A percentile compares a stretch with the other conserved stretches of the same genome.
Conservation (phyloP, 2,888 invertebrate species). For the Cenopis cana region DNA sequence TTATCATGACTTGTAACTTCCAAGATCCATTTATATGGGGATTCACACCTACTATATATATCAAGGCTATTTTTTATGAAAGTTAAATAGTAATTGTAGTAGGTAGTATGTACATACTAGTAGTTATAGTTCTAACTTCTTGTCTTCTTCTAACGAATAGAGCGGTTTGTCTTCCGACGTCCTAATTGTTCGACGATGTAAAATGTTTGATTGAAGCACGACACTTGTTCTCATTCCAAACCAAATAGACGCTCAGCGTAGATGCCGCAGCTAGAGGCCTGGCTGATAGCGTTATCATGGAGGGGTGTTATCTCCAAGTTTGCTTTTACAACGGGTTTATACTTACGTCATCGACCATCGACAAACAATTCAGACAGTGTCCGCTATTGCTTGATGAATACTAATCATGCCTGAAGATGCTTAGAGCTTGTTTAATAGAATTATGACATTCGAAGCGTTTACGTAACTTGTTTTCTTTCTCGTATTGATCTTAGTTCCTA, state of each 20-base stretch:
- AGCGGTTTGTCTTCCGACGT: too few species aligned
- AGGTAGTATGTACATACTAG: too few species aligned
- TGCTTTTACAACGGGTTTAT: constrained; percentile 25
- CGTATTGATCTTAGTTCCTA: constrained; percentile 34
- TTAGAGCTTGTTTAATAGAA: constrained; percentile 28
- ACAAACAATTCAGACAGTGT: constrained; percentile 23
- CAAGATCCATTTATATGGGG: too few species aligned
- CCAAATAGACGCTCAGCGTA: background rate
- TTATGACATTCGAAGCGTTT: constrained; percentile 33
- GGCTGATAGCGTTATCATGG: constrained; percentile 30
- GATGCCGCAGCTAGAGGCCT: background rate
- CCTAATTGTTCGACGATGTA: background rate
- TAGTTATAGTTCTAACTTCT: too few species aligned
- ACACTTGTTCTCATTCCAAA: constrained; percentile 21
- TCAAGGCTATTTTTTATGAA: background rate
- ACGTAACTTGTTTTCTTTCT: constrained; percentile 32
- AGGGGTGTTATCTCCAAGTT: constrained; percentile 29
- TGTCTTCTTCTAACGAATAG: too few species aligned
- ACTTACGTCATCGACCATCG: constrained; percentile 30
- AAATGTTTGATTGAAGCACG: background rate
- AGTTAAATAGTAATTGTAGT: background rate
- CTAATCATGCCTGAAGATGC: constrained; percentile 19
- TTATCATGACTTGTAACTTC: too few species aligned
- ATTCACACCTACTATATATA: too few species aligned
- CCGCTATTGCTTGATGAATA: constrained; percentile 10